Percentiles rank a stretch among this genome's conserved stretches.
These are phyloP conservation scores for Vombatus ursinus DNA, from an alignment of 2,113 vertebrate genomes.

Conservation along the genomic window DNA sequence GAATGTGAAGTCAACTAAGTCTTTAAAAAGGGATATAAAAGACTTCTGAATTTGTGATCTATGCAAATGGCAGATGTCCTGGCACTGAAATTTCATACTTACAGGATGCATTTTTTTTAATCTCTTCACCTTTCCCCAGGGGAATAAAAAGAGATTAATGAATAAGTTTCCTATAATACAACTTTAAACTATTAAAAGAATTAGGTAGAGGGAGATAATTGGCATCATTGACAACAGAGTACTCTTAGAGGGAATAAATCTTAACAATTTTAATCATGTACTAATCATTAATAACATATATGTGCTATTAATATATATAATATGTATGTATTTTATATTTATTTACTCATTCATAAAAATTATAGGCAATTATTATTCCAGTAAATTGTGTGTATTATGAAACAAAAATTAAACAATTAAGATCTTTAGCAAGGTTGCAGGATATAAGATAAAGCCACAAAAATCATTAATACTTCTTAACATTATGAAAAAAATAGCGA, in stretches of 20 bases:
- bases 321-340: too few relatives aligned
- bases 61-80: neutral
- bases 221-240: neutral
- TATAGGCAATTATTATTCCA: neutral
- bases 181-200: neutral
- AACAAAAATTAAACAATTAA: neutral
- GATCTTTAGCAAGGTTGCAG: neutral
- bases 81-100: neutral
- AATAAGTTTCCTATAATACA: neutral
- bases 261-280: neutral
- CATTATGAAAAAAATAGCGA: neutral
- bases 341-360: neutral
- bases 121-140: neutral
- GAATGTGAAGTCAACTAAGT: slow-evolving; percentile 41
- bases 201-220: neutral
- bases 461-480: neutral
- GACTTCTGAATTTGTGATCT: neutral
- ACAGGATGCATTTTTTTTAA: neutral
- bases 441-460: neutral
- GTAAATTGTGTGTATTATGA: neutral
- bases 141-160: neutral
- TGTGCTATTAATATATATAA: too few relatives aligned
- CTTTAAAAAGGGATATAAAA: slow-evolving; percentile 15
- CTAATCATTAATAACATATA: neutral
- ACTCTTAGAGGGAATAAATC: neutral